A percentile compares a stretch with the other conserved stretches of the same genome.
Conservation (phyloP, 2,797 vertebrate species). For the Podargus strigoides region DNA sequence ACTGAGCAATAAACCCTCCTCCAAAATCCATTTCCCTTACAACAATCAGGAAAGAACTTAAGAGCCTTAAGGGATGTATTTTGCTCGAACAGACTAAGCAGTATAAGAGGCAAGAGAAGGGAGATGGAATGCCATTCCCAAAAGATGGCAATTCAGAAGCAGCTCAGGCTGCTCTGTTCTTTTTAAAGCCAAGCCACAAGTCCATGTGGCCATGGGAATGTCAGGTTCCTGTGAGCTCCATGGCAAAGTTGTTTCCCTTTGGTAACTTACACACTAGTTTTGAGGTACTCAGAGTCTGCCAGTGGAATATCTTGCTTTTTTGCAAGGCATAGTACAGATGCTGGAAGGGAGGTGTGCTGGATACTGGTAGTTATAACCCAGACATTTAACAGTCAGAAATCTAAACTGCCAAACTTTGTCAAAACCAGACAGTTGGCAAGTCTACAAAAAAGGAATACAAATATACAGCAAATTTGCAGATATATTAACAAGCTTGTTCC, state of each 20-base stretch:
- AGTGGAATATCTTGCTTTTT: background rate
- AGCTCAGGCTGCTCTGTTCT: background rate
- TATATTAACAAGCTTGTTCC: background rate
- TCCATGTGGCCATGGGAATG: background rate
- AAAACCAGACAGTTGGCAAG: background rate
- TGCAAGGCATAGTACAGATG: background rate
- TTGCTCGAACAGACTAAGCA: background rate
- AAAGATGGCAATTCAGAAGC: background rate
- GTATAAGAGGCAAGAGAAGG: background rate
- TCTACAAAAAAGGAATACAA: background rate
- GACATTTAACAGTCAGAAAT: background rate
- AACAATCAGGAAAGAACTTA: background rate
- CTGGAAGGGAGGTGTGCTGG: background rate
- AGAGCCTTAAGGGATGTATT: background rate
- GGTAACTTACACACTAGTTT: background rate
- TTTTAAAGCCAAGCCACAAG: background rate
- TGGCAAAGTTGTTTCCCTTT: background rate
- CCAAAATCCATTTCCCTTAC: background rate
- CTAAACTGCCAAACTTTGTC: background rate
- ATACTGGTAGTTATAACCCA: background rate
- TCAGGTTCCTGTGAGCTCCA: background rate
- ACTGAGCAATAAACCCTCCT: background rate
- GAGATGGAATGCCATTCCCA: background rate
- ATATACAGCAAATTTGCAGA: background rate
- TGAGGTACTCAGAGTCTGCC: background rate